Evolutionary conservation across 2,888 invertebrate genomes (phyloP).

Genomic region (Drosophila rubida): DNA sequence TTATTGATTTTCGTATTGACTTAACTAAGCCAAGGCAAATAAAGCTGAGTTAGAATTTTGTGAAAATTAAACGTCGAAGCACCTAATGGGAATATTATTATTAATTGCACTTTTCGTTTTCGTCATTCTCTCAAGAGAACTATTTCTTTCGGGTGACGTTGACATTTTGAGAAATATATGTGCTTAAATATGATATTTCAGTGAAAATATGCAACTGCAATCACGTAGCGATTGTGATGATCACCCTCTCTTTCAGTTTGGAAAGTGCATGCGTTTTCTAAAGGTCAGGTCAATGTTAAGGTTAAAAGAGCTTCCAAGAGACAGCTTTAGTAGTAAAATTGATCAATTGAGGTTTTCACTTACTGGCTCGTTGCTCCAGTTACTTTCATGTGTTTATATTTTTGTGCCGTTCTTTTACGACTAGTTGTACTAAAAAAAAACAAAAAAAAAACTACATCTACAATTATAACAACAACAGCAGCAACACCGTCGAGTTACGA

Average conservation of each 20-base stretch:
- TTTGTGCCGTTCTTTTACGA: slow-evolving; percentile 37
- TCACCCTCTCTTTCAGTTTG: slow-evolving; percentile 37
- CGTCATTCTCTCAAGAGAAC: background rate
- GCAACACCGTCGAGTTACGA: slow-evolving; percentile 15
- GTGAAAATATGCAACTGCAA: slow-evolving; percentile 59
- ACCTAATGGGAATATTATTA: background rate
- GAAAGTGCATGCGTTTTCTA: slow-evolving; percentile 37
- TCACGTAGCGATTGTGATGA: slow-evolving; percentile 57
- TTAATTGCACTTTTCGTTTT: too few species aligned
- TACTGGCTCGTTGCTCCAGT: background rate
- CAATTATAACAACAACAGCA: background rate
- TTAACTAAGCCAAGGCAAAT: slow-evolving; percentile 1
- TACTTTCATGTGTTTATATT: background rate
- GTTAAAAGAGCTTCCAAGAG: slow-evolving; percentile 42
- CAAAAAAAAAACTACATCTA: background rate
- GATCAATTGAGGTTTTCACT: background rate
- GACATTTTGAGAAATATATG: slow-evolving; percentile 6
- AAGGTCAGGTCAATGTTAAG: slow-evolving; percentile 71
- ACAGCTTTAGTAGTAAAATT: background rate
- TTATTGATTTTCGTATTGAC: background rate
- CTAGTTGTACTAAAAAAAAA: background rate
- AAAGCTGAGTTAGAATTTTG: background rate
- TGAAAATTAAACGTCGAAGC: background rate
- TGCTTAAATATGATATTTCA: slow-evolving; percentile 31
- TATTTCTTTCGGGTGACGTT: background rate